Evolutionary conservation across 2,113 vertebrate genomes (phyloP).

Genomic region (Amphiprion ocellaris): DNA sequence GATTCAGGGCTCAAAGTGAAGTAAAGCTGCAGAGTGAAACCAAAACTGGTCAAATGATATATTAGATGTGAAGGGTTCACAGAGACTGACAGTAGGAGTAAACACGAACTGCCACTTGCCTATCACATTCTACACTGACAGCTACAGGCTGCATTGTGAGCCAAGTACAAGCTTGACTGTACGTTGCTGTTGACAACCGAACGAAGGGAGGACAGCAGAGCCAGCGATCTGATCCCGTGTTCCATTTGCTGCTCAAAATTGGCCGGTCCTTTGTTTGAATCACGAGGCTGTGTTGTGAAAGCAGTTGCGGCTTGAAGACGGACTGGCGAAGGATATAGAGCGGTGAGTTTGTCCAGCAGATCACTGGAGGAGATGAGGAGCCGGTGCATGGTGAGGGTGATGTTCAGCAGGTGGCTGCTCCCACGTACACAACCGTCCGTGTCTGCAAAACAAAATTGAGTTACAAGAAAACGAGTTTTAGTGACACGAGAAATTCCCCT

Average conservation of each 20-base stretch:
- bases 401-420: constrained; percentile 91
- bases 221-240: constrained; percentile 45
- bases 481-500: neutral
- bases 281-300: neutral
- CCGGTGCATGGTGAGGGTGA: constrained; percentile 94
- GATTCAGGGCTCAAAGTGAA: neutral
- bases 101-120: constrained; percentile 56
- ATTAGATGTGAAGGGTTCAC: constrained; percentile 29
- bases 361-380: constrained; percentile 92
- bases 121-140: constrained; percentile 61
- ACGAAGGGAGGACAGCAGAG: constrained; percentile 52
- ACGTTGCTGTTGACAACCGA: constrained; percentile 79
- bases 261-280: constrained; percentile 15
- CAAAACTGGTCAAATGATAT: constrained; percentile 16
- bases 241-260: constrained; percentile 29
- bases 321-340: constrained; percentile 91
- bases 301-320: neutral
- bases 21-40: neutral
- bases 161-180: constrained; percentile 62
- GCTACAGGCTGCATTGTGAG: constrained; percentile 60
- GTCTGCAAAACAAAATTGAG: constrained; percentile 83
- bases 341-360: constrained; percentile 90
- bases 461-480: neutral
- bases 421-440: constrained; percentile 89
- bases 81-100: constrained; percentile 42